These are phyloP conservation scores for Butastur rufipennis DNA, from an alignment of 2,113 vertebrate species.

Conservation along the genomic window DNA sequence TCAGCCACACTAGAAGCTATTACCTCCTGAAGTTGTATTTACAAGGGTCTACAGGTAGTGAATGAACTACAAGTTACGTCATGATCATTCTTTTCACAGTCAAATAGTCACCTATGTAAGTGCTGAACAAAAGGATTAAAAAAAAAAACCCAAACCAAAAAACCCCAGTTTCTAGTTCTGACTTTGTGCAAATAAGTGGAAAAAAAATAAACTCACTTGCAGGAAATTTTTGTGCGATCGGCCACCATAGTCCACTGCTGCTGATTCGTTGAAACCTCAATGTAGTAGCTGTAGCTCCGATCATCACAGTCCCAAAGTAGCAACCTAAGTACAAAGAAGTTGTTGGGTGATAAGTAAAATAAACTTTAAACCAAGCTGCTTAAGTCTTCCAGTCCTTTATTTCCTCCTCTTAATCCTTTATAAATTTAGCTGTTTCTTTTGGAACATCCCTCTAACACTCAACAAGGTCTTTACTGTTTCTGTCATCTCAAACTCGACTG, in stretches of 20 bases:
- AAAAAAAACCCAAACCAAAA: not conserved
- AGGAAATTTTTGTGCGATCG: conserved; percentile 88
- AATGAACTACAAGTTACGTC: not conserved
- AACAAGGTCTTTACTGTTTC: not conserved
- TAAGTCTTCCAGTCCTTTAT: not conserved
- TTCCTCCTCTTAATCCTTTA: not conserved
- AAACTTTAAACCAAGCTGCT: not conserved
- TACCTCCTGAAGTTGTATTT: not conserved
- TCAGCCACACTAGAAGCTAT: not conserved
- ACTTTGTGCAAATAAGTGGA: not conserved
- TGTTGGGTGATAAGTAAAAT: not conserved
- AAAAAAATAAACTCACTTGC: conserved; percentile 82
- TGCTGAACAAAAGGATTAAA: not conserved
- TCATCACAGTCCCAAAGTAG: conserved; percentile 98
- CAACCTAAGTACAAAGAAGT: conserved; percentile 73
- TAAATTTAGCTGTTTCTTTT: not conserved
- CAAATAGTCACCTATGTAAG: not conserved
- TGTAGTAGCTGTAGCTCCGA: conserved; percentile 94
- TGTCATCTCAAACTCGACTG: not conserved
- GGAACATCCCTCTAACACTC: not conserved
- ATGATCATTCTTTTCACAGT: not conserved
- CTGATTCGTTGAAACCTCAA: conserved; percentile 94
- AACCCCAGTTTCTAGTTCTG: not conserved
- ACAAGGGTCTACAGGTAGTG: not conserved
- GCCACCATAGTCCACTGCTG: conserved; percentile 94